phyloP scores from a whole-genome alignment of 2,797 vertebrate species.

The Chaunax sp. region DNA sequence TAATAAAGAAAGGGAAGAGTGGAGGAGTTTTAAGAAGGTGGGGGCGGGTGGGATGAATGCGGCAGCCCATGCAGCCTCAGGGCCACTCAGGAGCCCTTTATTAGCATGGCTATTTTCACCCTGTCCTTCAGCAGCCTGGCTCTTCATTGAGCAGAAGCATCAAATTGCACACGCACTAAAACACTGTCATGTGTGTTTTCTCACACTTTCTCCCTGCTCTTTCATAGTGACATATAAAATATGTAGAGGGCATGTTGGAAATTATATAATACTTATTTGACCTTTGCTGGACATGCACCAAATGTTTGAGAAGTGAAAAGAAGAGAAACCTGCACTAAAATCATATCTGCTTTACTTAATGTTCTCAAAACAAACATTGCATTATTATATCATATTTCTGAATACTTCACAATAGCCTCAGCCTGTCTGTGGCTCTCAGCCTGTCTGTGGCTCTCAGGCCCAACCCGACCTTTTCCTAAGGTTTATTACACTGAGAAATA shows the following conservation, averaged over 20 bases:
- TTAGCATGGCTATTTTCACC: slow-evolving; percentile 66
- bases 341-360: neutral
- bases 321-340: neutral
- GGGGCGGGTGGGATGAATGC: slow-evolving; percentile 49
- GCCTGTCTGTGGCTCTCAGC: neutral
- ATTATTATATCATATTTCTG: too few relatives aligned
- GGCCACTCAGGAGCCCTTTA: slow-evolving; percentile 71
- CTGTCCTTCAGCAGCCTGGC: slow-evolving; percentile 44
- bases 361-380: neutral
- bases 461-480: neutral
- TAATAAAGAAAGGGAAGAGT: slow-evolving; percentile 38
- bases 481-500: neutral
- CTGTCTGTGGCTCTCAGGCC: neutral
- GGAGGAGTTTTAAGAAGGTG: slow-evolving; percentile 31
- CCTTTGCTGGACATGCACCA: neutral
- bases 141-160: slow-evolving; percentile 43
- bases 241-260: neutral
- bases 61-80: slow-evolving; percentile 62
- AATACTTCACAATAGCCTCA: neutral
- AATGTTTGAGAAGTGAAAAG: neutral
- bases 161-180: slow-evolving; percentile 18
- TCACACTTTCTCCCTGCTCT: slow-evolving; percentile 8
- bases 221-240: slow-evolving; percentile 14
- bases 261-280: neutral
- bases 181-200: slow-evolving; percentile 7